These are phyloP conservation scores for Oscheius sp. DNA, from an alignment of 2,888 invertebrate genomes.

Conservation along the genomic window DNA sequence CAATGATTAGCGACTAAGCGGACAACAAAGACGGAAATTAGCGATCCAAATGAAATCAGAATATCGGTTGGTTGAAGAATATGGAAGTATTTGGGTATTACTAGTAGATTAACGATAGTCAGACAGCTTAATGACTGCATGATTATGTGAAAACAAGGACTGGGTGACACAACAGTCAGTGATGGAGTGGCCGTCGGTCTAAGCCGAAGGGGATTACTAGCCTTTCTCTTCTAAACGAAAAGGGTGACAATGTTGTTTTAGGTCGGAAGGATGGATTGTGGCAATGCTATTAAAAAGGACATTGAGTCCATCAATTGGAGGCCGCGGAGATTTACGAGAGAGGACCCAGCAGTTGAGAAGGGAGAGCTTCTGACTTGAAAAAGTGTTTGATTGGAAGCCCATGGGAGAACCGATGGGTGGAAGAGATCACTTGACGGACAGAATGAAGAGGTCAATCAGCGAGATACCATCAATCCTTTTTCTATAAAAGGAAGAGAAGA, in stretches of 20 bases:
- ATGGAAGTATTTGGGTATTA: no score
- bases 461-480: neutral
- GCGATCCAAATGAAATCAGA: no score
- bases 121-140: no score
- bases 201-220: neutral
- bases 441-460: neutral
- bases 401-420: neutral
- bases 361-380: constrained; percentile 21
- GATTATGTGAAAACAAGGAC: neutral
- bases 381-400: constrained; percentile 13
- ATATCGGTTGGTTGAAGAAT: no score
- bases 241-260: neutral
- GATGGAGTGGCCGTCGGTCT: neutral
- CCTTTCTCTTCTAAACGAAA: neutral
- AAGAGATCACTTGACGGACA: neutral
- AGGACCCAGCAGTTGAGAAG: neutral
- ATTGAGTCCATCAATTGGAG: constrained; percentile 30
- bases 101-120: no score
- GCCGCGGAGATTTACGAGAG: constrained; percentile 27
- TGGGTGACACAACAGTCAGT: neutral
- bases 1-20: no score
- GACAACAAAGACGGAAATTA: no score
- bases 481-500: neutral
- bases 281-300: constrained; percentile 30
- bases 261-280: constrained; percentile 25